Evolutionary conservation across 2,113 vertebrate genomes (phyloP), one percentile per base, ranked within the genome.

Genomic region (Rhadina sibilatrix): DNA sequence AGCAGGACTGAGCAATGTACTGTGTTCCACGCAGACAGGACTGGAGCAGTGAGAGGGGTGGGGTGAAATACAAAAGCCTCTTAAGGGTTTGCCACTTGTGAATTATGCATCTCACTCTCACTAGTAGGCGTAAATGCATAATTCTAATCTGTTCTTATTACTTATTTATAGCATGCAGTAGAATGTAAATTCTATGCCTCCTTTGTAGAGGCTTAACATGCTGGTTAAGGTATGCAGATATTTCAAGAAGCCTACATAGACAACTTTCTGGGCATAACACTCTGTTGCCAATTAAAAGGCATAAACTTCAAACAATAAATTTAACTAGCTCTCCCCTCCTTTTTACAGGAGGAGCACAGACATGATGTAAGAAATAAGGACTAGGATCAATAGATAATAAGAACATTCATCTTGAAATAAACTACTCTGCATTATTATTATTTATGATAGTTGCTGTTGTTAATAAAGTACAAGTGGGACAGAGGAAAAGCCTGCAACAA

Each of bases 131-230:
- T 93, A 96, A 97, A 97, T 93, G 87, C 89, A 92, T 97, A 96
- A 97, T 97, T 97, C 96, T 97, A 93, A 96, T 97, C 95, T 94
- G 93, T 95, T 97, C 97, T 96, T 97, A 97, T 97, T 97, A 96
- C 89, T 97, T 97, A 96, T 97, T 96, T 97, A 96, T 89, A 95
- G 76, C 54, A 77, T 7, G 38, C 70, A 92, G 89, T 95, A 77
- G 65, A 97, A 95, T 93, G 97, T 97, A 98, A 97, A 91, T 97
- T 95, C 91, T 96, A 0, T 90, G 74, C 89, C 91, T 95, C 76
- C 50, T 94, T 93, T 96, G 79, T 95, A 92, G 83, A 92, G 90
- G 77, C 87, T 96, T 95, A 92, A 90, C 74, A 54, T 70, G 53
- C 63, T n/a, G 74, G 81, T 94, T 94, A 96, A 86, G 83, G 72